These are phyloP conservation scores for Cantharis lateralis DNA, from an alignment of 2,888 invertebrate species.

Conservation along the genomic window DNA sequence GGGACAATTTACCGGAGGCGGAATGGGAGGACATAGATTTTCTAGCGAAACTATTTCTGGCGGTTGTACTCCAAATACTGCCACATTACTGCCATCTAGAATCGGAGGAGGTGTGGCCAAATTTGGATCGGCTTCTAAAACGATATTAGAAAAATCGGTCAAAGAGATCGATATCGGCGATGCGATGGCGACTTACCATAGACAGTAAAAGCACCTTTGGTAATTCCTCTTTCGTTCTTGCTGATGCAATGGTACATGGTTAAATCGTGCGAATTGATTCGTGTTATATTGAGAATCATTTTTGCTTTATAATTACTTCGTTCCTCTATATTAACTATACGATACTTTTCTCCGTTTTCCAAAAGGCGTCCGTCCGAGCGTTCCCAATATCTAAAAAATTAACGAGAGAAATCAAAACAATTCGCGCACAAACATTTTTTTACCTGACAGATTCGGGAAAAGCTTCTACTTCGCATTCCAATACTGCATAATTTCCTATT, in stretches of 20 bases:
- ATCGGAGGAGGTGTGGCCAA: conserved; percentile 58
- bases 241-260: conserved; percentile 82
- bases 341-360: conserved; percentile 69
- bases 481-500: conserved; percentile 69
- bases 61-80: conserved; percentile 64
- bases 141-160: not conserved
- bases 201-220: conserved; percentile 73
- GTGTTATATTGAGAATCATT: conserved; percentile 79
- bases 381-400: conserved; percentile 80
- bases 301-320: conserved; percentile 67
- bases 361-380: conserved; percentile 74
- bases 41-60: conserved; percentile 64
- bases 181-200: conserved; percentile 61
- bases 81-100: conserved; percentile 36
- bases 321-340: conserved; percentile 61
- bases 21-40: conserved; percentile 64
- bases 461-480: conserved; percentile 88
- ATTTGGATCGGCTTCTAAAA: conserved; percentile 57
- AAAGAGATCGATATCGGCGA: not conserved
- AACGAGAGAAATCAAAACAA: not conserved
- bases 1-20: conserved; percentile 57
- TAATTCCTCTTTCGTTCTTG: conserved; percentile 81
- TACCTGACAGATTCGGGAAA: conserved; percentile 80
- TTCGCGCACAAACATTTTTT: conserved; percentile 7
- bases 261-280: conserved; percentile 69